Evolutionary conservation across 2,888 invertebrate genomes (phyloP), one percentile per base, ranked within the genome.

Genomic region (Tromatobia lineatoria): DNA sequence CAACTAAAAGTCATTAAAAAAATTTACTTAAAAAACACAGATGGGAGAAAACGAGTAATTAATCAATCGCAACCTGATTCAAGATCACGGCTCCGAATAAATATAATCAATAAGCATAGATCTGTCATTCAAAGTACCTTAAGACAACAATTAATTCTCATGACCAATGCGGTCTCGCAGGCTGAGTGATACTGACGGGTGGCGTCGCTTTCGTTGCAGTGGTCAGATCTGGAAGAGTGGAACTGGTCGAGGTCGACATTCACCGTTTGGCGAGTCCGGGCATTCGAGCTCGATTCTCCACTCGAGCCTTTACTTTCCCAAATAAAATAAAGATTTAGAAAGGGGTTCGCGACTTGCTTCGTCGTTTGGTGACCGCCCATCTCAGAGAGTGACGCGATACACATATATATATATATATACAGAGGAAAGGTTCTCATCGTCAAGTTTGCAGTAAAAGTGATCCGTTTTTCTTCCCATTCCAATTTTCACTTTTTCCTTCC

Each of bases 311-410:
- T 71, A 92, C 92, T 93, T 93, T 93, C 91, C 88, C 89, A 90
- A 91, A 91, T 90, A 87, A 90, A 91, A 90, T 88, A 89, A 91
- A 92, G 85, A 86, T 92, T 93, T 93, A 91, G 92, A 93, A 93
- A 93, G 92, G 91, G 88, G 87, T 82, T 88, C 87, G 86, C 82
- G 69, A 76, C 71, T 73, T 85, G 86, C 79, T 75, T 80, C 79
- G 66, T 70, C 10, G 13, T 64, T 23, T 23, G 54, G 52, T 69
- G 73, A 80, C 75, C 71, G 81, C 85, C 83, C 75, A 61, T 80
- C 88, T 71, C 80, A 80, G 15, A 34, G n/a, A 80, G 50, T 64
- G 70, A 42, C 59, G 54, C 59, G 50, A 61, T 69, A 45, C 38
- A 70, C 34, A 52, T 67, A 50, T 57, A 25, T 50, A 18, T 59